Evolutionary conservation across 1,140 invertebrate species (phyloP), one percentile per base, ranked within the genome.

Genomic region (Ephestia elutella): DNA sequence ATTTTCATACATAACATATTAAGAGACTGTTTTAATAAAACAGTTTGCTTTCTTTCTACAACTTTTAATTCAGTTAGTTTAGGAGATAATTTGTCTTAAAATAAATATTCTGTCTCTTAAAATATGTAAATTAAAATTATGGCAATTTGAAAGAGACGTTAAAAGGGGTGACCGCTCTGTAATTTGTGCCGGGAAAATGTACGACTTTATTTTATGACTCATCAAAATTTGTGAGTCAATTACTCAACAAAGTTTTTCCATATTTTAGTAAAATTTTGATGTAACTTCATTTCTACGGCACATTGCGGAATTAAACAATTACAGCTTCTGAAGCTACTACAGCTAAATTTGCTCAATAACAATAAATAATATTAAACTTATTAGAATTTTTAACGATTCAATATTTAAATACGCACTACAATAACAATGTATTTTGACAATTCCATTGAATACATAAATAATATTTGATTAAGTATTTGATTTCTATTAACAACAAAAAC

Each of bases 41-140:
- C 30, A 10, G 30, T 25, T 25, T 25, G 7, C 7, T 25, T 25
- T 25, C 21, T 25, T 25, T 25, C 2, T 25, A 25, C 7, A 3
- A 25, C 7, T 25, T 25, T 25, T 25, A n/a, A 25, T 25, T 25
- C 21, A 2, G 21, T 25, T 3, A 25, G 21, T 25, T 25, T 25
- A 25, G 21, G 21, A 25, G 21, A 25, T 25, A 25, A 25, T 25
- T 25, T 25, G 7, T 25, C 2, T 25, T 25, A 25, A 25, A 25
- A 25, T 25, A 25, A 25, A 25, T 25, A 7, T 25, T 25, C 21
- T 25, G 7, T 35, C 15, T 15, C 10, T 15, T 44, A 44, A 17
- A 53, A 25, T 25, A 53, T 53, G 50, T 53, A 53, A 25, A 25
- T 53, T 53, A 25, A 21, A 53, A 50, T 50, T 53, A 21, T 53